Conservation (phyloP, 2,113 vertebrate species). For the Porphyrio hochstetteri region DNA sequence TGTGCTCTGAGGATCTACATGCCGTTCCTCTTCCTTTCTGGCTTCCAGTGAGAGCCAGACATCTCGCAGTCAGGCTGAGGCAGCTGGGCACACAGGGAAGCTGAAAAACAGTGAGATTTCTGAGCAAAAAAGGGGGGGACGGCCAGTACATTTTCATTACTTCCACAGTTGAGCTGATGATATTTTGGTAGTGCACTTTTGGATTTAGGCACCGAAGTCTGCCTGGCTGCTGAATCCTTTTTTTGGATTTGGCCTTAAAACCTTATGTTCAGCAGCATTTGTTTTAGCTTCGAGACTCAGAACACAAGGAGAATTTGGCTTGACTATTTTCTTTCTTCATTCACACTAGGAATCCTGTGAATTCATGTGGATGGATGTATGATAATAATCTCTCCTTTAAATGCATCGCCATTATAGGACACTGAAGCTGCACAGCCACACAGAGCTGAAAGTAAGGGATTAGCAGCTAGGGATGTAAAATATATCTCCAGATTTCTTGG, state of each 20-base stretch:
- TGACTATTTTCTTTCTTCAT: constrained; percentile 56
- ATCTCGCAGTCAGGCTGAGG: constrained; percentile 20
- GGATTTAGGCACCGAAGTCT: constrained; percentile 57
- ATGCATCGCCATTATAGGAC: not conserved
- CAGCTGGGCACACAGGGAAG: constrained; percentile 55
- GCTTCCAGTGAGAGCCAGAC: constrained; percentile 49
- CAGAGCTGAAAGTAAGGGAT: not conserved
- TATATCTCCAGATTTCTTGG: not conserved
- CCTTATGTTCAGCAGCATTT: constrained; percentile 70
- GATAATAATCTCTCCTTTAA: constrained; percentile 13
- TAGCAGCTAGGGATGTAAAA: not conserved
- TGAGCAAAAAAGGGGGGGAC: not conserved
- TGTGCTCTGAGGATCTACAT: not conserved
- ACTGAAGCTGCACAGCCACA: not conserved
- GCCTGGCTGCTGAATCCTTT: constrained; percentile 55
- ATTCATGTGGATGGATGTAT: constrained; percentile 9
- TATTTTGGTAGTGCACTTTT: constrained; percentile 58
- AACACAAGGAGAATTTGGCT: constrained; percentile 66
- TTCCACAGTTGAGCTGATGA: constrained; percentile 2
- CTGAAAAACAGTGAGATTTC: not conserved
- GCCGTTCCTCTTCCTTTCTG: constrained; percentile 16
- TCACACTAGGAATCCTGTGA: constrained; percentile 58
- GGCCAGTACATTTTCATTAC: constrained; percentile 37
- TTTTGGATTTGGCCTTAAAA: constrained; percentile 71
- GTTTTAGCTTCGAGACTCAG: constrained; percentile 55